phyloP scores from a whole-genome alignment of 2,888 invertebrate species.

The Eudemis profundana region DNA sequence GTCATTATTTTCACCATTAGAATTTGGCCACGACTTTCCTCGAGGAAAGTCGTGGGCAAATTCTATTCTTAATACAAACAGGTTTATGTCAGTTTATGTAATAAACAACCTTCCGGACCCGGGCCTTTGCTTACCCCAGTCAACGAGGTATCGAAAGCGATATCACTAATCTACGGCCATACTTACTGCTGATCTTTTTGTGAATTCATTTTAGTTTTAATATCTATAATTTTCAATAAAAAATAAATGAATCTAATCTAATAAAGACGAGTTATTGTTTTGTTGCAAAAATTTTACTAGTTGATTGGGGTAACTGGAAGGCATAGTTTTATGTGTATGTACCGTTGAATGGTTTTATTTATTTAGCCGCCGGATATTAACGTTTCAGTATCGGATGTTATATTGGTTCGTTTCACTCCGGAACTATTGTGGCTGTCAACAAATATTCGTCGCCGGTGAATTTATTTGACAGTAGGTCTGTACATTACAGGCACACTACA shows the following conservation, averaged over 20 bases:
- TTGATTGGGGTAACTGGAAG: not conserved
- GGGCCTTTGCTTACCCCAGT: not conserved
- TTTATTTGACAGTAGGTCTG: too few species aligned
- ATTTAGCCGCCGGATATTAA: constrained; percentile 23
- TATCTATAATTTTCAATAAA: too few species aligned
- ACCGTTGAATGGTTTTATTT: constrained; percentile 1
- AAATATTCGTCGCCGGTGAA: not conserved
- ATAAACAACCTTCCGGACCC: not conserved
- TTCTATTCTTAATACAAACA: not conserved
- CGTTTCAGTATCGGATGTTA: constrained; percentile 22
- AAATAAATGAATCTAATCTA: too few species aligned
- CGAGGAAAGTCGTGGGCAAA: not conserved
- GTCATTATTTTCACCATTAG: too few species aligned
- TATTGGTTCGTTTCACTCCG: constrained; percentile 2
- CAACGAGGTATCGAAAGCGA: not conserved
- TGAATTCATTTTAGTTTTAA: too few species aligned
- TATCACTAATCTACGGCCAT: not conserved
- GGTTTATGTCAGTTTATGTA: not conserved
- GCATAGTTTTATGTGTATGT: not conserved
- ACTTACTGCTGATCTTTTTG: too few species aligned
- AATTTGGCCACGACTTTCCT: too few species aligned
- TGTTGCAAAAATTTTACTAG: not conserved
- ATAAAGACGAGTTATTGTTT: too few species aligned
- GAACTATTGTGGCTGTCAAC: constrained; percentile 9
- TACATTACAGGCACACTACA: too few species aligned